These are phyloP conservation scores for Agrochola lota DNA, from an alignment of 2,888 invertebrate genomes.

Conservation along the genomic window DNA sequence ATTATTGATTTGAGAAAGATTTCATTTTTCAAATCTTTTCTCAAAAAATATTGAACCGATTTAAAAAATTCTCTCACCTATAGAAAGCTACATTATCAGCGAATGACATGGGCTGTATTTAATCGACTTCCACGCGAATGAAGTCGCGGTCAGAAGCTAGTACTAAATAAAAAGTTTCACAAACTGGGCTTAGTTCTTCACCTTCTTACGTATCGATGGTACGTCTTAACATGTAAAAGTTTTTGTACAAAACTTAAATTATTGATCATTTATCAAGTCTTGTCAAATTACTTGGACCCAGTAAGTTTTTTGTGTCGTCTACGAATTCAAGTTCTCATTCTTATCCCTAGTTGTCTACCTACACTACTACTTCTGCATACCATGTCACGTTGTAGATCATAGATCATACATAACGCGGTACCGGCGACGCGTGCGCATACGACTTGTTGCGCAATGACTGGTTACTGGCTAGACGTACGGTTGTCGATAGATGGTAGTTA, in stretches of 20 bases:
- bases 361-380: slow-evolving; percentile 17
- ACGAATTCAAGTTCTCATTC: slow-evolving; percentile 6
- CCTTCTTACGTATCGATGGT: neutral
- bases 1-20: no score
- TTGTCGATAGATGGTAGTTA: slow-evolving; percentile 3
- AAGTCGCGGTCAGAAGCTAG: no score
- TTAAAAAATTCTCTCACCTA: no score
- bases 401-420: slow-evolving; percentile 46
- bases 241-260: no score
- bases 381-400: slow-evolving; percentile 36
- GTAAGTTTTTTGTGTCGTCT: neutral
- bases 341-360: slow-evolving; percentile 21
- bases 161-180: neutral
- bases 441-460: slow-evolving; percentile 59
- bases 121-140: no score
- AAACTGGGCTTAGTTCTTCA: neutral
- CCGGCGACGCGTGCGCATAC: slow-evolving; percentile 59
- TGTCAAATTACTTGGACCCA: neutral
- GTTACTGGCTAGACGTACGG: slow-evolving; percentile 9
- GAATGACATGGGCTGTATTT: no score
- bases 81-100: no score
- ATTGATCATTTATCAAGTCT: no score
- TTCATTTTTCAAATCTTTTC: no score
- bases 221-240: no score
- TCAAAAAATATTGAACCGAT: no score